Percentiles rank a stretch among this genome's conserved stretches.
Evolutionary conservation across 2,888 invertebrate genomes (phyloP).

Genomic region (Hypselothyrea guttata): DNA sequence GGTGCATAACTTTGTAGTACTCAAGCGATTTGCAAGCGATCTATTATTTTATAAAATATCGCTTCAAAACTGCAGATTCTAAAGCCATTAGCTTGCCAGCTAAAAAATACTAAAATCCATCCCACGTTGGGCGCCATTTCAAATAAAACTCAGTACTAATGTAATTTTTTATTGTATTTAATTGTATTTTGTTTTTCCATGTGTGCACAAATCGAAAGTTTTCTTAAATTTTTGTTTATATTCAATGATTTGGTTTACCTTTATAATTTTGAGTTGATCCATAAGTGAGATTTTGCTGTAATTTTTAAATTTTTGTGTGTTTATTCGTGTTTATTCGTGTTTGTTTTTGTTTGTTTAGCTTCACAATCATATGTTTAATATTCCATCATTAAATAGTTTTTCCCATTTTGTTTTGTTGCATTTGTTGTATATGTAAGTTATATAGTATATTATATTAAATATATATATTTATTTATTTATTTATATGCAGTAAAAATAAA

Average conservation of each 20-base stretch:
- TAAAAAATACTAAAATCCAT: no score
- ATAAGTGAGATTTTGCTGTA: constrained; percentile 2
- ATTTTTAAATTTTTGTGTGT: no score
- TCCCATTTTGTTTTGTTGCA: no score
- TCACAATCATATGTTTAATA: constrained; percentile 70
- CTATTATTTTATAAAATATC: no score
- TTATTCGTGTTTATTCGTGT: neutral
- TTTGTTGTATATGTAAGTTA: constrained; percentile 50
- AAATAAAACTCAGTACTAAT: no score
- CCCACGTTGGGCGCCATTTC: no score
- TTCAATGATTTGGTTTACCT: neutral
- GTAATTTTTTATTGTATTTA: constrained; percentile 47
- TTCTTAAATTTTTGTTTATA: constrained; percentile 27
- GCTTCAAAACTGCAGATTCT: no score
- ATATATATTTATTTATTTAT: constrained; percentile 33
- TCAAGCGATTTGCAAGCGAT: no score
- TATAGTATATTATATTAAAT: constrained; percentile 25
- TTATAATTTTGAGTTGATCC: neutral
- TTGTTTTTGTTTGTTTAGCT: constrained; percentile 13
- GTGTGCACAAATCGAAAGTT: constrained; percentile 70
- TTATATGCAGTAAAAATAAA: constrained; percentile 60
- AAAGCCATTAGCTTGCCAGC: no score
- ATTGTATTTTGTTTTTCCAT: constrained; percentile 67
- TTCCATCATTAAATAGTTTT: constrained; percentile 61
- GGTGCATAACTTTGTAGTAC: no score